Percentiles rank a stretch among this genome's conserved stretches.
These are phyloP conservation scores for Orchesella flavescens DNA, from an alignment of 2,888 invertebrate genomes.

Conservation along the genomic window DNA sequence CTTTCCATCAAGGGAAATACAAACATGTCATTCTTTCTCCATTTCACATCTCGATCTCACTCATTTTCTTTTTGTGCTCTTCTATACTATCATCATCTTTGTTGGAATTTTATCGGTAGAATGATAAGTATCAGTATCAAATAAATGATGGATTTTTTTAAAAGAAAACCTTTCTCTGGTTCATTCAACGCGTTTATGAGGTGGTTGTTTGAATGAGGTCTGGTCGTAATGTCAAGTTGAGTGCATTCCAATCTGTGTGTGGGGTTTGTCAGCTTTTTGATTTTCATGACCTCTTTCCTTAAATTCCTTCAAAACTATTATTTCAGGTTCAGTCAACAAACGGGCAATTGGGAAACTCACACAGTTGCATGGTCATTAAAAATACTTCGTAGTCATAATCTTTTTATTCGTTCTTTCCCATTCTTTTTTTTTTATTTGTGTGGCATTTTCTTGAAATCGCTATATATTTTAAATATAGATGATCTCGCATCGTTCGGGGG, in stretches of 20 bases:
- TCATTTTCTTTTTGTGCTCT: neutral
- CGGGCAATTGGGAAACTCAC: slow-evolving; percentile 45
- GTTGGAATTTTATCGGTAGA: slow-evolving; percentile 29
- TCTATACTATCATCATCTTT: neutral
- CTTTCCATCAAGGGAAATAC: slow-evolving; percentile 49
- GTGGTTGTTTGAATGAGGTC: slow-evolving; percentile 23
- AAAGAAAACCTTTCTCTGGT: neutral
- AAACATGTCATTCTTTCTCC: neutral
- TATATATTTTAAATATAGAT: neutral
- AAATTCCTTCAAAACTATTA: slow-evolving; percentile 9
- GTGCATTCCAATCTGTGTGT: slow-evolving; percentile 34
- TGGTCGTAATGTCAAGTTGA: slow-evolving; percentile 9
- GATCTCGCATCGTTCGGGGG: too few relatives aligned
- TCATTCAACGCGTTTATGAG: neutral
- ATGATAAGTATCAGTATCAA: slow-evolving; percentile 19
- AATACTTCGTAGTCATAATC: too few relatives aligned
- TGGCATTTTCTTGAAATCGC: neutral
- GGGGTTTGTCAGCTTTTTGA: slow-evolving; percentile 30
- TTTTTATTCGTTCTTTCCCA: neutral
- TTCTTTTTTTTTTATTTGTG: neutral
- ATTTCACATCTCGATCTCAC: neutral
- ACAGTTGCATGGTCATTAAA: slow-evolving; percentile 15
- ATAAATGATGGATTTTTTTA: slow-evolving; percentile 47
- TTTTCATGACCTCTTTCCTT: slow-evolving; percentile 26
- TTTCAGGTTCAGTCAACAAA: slow-evolving; percentile 53